Base-by-base conservation (phyloP, 2,113 vertebrate species). In the Oreochromis aureus region DNA sequence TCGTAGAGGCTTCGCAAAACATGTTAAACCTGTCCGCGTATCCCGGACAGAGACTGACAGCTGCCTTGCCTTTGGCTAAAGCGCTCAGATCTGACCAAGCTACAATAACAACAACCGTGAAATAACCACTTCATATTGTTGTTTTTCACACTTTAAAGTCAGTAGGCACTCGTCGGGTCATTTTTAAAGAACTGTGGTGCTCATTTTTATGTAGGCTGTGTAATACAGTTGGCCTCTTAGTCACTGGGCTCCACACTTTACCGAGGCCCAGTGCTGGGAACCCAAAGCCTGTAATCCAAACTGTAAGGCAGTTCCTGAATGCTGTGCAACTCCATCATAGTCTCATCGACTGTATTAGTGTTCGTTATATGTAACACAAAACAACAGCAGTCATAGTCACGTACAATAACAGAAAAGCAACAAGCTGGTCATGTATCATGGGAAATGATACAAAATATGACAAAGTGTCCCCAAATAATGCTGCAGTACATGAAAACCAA, bases 41-140 rank as follows among this genome's bases (percentile, higher is more conserved):
- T 54, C 32, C 11, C n/a, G 41, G 89, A 46, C 79, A 59, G 46
- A 51, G 69, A 86, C 61, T 94, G 94, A 93, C 93, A 93, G 94
- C 91, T 95, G 90, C 63, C 66, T 36, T 76, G 59, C 16, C 44
- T 84, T 61, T 10, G 44, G 84, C 87, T 85, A 69, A 87, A 66
- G 61, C 80, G 39, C 56, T 5, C 34, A 61, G 82, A 6, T 46
- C 58, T 39, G 46, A 34, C 7, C n/a, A n/a, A 84, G 85, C 90
- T 82, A 58, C 71, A 84, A 88, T 85, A 84, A 88, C 86, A 91
- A 88, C 78, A 91, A 81, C 61, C 59, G 4, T 7, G 5, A 78
- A 27, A 84, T 69, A 10, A 19, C 2, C 54, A 2, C 22, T 3
- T 6, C 2, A 7, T 44, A 12, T 15, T 5, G 24, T 13, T 44